Conservation (phyloP, 2,888 invertebrate genomes). For the Drosophila atripex region DNA sequence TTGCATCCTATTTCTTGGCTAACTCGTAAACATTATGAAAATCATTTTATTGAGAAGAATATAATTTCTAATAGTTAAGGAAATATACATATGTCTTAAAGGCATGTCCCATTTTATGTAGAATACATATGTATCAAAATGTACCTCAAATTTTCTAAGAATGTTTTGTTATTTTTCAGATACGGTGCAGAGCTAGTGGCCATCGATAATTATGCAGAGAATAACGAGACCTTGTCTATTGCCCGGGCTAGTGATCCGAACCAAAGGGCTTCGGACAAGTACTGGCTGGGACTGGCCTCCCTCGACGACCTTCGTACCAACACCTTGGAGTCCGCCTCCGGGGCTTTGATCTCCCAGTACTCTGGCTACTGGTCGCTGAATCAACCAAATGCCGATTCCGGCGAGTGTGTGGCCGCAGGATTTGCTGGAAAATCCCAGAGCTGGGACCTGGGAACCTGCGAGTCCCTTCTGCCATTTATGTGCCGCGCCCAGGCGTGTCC, state of each 20-base stretch:
- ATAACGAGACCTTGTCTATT: slow-evolving; percentile 94
- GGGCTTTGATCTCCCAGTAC: slow-evolving; percentile 95
- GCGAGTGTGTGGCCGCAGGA: slow-evolving; percentile 94
- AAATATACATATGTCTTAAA: too few relatives aligned
- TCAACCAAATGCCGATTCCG: slow-evolving; percentile 94
- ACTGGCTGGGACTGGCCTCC: slow-evolving; percentile 95
- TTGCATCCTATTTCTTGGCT: slow-evolving; percentile 18
- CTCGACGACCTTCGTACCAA: slow-evolving; percentile 96
- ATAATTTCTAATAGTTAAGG: background rate
- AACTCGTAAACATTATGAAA: background rate
- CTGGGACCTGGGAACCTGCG: slow-evolving; percentile 97
- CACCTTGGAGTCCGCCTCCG: slow-evolving; percentile 96
- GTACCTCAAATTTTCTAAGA: background rate
- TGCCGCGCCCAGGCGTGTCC: slow-evolving; percentile 96
- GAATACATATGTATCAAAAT: background rate
- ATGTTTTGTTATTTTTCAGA: slow-evolving; percentile 84
- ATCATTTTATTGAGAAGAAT: background rate
- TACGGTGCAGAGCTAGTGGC: slow-evolving; percentile 97
- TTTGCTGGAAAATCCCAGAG: slow-evolving; percentile 88
- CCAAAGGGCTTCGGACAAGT: slow-evolving; percentile 89
- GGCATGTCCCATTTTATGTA: too few relatives aligned
- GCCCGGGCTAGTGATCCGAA: slow-evolving; percentile 87
- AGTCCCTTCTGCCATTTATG: slow-evolving; percentile 96
- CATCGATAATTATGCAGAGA: slow-evolving; percentile 95
- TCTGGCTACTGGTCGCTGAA: slow-evolving; percentile 96